Evolutionary conservation across 2,797 vertebrate genomes (phyloP).

Genomic region (Chromis chromis): DNA sequence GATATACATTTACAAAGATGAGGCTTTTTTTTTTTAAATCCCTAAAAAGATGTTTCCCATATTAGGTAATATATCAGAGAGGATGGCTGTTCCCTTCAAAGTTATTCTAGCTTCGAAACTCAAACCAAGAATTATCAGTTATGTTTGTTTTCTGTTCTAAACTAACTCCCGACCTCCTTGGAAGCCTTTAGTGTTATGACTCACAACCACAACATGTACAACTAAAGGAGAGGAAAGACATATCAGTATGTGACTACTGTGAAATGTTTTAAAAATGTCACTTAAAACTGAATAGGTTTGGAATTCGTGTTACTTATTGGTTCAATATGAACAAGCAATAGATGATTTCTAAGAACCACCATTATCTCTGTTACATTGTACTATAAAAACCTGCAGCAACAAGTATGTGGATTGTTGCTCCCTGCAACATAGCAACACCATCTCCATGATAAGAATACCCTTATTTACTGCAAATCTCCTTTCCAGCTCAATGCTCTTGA

Average conservation of each 20-base stretch:
- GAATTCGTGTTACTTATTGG: slow-evolving; percentile 1
- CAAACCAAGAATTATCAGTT: background rate
- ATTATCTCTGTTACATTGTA: slow-evolving; percentile 19
- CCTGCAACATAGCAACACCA: slow-evolving; percentile 3
- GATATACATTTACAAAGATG: background rate
- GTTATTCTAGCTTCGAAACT: slow-evolving; percentile 4
- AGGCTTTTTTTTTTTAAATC: no score
- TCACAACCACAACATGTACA: no score
- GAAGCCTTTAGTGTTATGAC: background rate
- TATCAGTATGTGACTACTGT: no score
- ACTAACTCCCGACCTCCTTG: background rate
- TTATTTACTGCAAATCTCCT: slow-evolving; percentile 48
- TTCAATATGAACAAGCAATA: background rate
- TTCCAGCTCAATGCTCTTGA: slow-evolving; percentile 58
- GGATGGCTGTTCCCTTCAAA: background rate
- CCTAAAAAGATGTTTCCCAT: no score
- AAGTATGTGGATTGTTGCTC: slow-evolving; percentile 12
- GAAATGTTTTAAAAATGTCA: background rate
- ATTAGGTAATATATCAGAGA: slow-evolving; percentile 1
- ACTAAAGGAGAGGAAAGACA: no score
- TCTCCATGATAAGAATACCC: slow-evolving; percentile 25
- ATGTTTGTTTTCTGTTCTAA: background rate
- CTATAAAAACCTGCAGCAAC: slow-evolving; percentile 25
- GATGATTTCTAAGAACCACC: slow-evolving; percentile 4
- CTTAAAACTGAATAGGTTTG: background rate